Evolutionary conservation across 1,140 invertebrate species (phyloP), one percentile per base, ranked within the genome.

Genomic region (Plectrocnemia conspersa): DNA sequence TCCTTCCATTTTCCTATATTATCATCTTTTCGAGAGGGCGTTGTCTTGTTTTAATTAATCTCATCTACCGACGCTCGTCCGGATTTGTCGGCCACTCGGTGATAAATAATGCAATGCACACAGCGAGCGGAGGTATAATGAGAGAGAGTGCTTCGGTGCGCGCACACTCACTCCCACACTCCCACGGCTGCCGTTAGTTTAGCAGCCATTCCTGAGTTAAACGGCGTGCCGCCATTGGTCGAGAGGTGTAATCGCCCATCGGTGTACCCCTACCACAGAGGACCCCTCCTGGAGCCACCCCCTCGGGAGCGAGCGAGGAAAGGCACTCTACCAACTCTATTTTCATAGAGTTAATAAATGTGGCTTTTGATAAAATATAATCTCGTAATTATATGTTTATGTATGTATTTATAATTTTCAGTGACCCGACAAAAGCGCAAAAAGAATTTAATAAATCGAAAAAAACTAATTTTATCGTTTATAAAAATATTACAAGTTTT

Each of bases 151-250:
- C 5, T 16, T 5, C 15, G 9, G 22, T 23, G 32, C 11, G 45
- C 29, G 21, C 11, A 18, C 33, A 18, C 33, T 50, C 47, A 21
- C 11, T 27, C 29, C 11, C 11, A 18, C 33, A 18, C 33, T 50
- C 47, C 47, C 47, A 27, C 32, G 32, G 32, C 47, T 33, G 33
- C 47, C 47, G 47, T 50, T 38, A 50, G 15, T 50, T 50, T 50
- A 50, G 47, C 47, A 50, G 47, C 47, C 47, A 50, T 50, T 50
- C 47, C 47, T 23, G 33, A 25, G 21, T 50, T 38, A 50, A 50
- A 50, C 19, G 47, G 33, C 47, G 47, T 13, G 33, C 32, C 35
- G 47, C 47, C 19, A 50, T 50, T 50, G 47, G 47, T 15, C 33
- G 33, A 23, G 7, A 11, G 19, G 19, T 2, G 35, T 38, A 38